A percentile compares a stretch with the other conserved stretches of the same genome.
Evolutionary conservation across 2,888 invertebrate genomes (phyloP).

Genomic region (Harpagoxenus sublaevis): DNA sequence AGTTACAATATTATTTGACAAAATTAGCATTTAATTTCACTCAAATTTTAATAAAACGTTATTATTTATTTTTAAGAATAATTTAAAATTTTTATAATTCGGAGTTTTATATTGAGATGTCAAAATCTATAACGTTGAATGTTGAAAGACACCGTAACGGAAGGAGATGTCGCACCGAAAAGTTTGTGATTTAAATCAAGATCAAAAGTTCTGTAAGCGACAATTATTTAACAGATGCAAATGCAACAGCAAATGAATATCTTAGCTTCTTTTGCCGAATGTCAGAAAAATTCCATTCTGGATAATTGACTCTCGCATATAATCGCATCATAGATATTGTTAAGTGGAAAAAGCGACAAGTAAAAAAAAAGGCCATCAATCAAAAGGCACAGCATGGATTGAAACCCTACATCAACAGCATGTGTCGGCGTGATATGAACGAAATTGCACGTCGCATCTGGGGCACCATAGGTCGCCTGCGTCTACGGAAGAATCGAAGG

Average conservation of each 20-base stretch:
- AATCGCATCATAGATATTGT: neutral
- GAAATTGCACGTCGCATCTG: slow-evolving; percentile 67
- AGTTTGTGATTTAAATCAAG: neutral
- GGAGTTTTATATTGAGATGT: neutral
- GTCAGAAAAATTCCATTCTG: neutral
- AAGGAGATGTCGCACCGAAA: neutral
- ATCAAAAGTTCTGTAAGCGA: neutral
- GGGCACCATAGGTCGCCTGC: slow-evolving; percentile 63
- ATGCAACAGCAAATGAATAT: neutral
- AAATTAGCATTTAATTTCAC: neutral
- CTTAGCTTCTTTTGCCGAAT: neutral
- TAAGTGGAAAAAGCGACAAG: neutral
- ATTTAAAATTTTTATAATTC: neutral
- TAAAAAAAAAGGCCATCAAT: neutral
- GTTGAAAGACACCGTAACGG: neutral
- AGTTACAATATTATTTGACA: neutral
- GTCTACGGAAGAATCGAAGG: slow-evolving; percentile 68
- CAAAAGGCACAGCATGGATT: neutral
- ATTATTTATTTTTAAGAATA: neutral
- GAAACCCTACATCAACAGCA: neutral
- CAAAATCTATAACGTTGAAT: neutral
- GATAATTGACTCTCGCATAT: neutral
- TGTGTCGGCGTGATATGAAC: neutral
- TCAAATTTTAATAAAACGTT: neutral
- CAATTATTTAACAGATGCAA: neutral